phyloP scores from a whole-genome alignment of 1,140 invertebrate species.

The Amyelois transitella region DNA sequence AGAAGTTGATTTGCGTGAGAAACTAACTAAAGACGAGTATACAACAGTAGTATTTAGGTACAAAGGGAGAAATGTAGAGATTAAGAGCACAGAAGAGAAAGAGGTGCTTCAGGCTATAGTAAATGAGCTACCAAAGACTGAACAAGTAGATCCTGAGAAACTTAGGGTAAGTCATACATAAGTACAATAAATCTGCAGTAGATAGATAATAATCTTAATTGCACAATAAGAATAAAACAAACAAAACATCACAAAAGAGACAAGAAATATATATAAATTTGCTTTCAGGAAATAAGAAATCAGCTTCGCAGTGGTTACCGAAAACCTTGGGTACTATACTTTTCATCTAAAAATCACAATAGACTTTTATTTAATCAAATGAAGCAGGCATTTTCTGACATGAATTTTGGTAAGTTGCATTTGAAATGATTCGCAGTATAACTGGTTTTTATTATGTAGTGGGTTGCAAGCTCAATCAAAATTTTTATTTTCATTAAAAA shows the following conservation, averaged over 20 bases:
- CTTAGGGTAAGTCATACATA: conserved; percentile 38
- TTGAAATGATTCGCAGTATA: neutral
- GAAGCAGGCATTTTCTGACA: conserved; percentile 26
- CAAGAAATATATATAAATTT: neutral
- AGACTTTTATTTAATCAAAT: conserved; percentile 41
- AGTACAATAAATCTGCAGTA: neutral
- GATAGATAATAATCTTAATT: neutral
- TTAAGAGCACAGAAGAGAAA: conserved; percentile 41
- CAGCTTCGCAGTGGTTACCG: conserved; percentile 30
- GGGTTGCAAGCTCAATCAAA: no score
- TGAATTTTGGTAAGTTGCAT: conserved; percentile 49
- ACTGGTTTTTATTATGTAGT: no score
- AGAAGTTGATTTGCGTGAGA: conserved; percentile 29
- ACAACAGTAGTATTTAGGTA: conserved; percentile 38
- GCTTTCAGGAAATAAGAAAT: conserved; percentile 42
- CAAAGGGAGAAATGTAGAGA: conserved; percentile 30
- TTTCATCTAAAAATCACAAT: conserved; percentile 30
- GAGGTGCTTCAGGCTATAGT: conserved; percentile 44
- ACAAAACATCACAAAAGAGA: no score
- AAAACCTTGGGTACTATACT: conserved; percentile 48
- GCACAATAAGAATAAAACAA: no score
- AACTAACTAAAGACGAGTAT: conserved; percentile 32
- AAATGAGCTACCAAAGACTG: conserved; percentile 34
- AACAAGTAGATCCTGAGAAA: conserved; percentile 38
- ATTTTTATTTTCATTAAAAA: no score